A percentile compares a stretch with the other conserved stretches of the same genome.
Evolutionary conservation across 2,888 invertebrate species (phyloP).

Genomic region (Vannuccia rotundouncinata): DNA sequence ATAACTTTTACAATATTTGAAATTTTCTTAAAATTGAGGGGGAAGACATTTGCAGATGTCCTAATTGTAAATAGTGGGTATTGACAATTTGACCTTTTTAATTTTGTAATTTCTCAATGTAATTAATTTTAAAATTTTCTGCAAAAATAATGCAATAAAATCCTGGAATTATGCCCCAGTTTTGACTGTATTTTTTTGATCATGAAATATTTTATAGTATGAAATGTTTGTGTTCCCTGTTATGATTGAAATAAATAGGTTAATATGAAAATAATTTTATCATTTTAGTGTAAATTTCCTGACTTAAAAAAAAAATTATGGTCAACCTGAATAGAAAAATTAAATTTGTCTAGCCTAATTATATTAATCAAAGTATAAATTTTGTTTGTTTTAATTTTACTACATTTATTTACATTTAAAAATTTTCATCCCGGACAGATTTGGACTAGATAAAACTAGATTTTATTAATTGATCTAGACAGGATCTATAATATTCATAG

Average conservation of each 20-base stretch:
- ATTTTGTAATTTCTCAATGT: no score
- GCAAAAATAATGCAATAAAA: neutral
- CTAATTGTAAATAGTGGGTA: no score
- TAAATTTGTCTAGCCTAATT: neutral
- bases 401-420: no score
- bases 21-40: neutral
- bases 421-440: no score
- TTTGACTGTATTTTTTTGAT: neutral
- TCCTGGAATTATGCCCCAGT: neutral
- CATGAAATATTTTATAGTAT: neutral
- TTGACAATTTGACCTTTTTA: no score
- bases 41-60: no score
- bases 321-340: neutral
- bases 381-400: no score
- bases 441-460: no score
- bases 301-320: neutral
- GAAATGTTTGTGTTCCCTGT: neutral
- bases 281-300: neutral
- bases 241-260: neutral
- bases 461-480: no score
- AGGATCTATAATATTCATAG: no score
- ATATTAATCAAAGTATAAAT: neutral
- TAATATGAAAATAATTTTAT: neutral
- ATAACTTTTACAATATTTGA: neutral
- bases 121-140: neutral